These are phyloP conservation scores for Probaryconus sp. DNA, from an alignment of 1,140 invertebrate species.

Conservation along the genomic window DNA sequence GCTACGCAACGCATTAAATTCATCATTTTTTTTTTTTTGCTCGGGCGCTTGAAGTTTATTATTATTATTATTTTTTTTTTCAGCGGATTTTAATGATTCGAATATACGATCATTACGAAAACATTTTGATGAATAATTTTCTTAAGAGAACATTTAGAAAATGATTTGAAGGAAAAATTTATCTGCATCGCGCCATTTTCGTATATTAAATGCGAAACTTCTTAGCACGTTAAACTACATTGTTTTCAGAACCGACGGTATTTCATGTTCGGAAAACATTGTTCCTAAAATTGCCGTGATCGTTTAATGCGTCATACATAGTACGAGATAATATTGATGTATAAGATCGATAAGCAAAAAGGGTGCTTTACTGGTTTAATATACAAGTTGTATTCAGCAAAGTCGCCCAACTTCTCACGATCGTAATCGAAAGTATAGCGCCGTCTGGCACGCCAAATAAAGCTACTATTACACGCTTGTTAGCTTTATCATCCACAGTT, in stretches of 20 bases:
- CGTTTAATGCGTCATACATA: not conserved
- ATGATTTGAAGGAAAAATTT: too few relatives aligned
- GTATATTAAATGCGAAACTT: too few relatives aligned
- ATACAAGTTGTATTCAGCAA: not conserved
- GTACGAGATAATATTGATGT: constrained; percentile 9
- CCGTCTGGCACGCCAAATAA: constrained; percentile 17
- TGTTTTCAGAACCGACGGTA: constrained; percentile 5
- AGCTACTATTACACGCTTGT: constrained; percentile 24
- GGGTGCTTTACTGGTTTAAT: constrained; percentile 9
- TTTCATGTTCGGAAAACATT: constrained; percentile 6
- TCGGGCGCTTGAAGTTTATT: too few relatives aligned
- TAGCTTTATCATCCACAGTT: constrained; percentile 5
- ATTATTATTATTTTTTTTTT: too few relatives aligned
- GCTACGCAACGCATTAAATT: too few relatives aligned
- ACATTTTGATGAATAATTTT: too few relatives aligned
- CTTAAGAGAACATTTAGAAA: too few relatives aligned
- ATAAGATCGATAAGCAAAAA: constrained; percentile 8
- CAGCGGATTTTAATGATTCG: too few relatives aligned
- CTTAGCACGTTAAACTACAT: constrained; percentile 2
- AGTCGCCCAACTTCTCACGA: constrained; percentile 20
- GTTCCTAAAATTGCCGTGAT: not conserved
- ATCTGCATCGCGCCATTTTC: too few relatives aligned
- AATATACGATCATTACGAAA: too few relatives aligned
- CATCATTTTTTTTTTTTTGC: too few relatives aligned
- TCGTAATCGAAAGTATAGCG: constrained; percentile 13